These are phyloP conservation scores for Drosophila seclusa DNA, from an alignment of 2,888 invertebrate genomes.

Conservation along the genomic window DNA sequence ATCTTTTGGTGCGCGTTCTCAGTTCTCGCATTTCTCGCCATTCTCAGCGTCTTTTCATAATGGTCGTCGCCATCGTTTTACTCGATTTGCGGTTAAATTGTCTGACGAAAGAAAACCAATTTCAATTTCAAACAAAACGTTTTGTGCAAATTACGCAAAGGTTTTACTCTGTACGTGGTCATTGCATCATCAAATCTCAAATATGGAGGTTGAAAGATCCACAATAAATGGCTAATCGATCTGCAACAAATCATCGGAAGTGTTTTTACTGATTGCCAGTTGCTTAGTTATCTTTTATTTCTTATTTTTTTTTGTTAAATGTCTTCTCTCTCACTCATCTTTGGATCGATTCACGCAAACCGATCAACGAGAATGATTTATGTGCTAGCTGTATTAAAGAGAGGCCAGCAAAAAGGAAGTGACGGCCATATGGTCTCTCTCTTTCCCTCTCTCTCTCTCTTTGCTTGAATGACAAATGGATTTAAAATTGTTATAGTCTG, in stretches of 20 bases:
- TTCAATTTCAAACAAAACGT: constrained; percentile 83
- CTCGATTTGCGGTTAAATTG: constrained; percentile 78
- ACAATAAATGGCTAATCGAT: constrained; percentile 22
- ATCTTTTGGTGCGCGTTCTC: constrained; percentile 59
- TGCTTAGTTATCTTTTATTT: constrained; percentile 25
- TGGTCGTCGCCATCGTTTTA: constrained; percentile 69
- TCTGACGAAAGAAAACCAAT: constrained; percentile 77
- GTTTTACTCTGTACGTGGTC: constrained; percentile 73
- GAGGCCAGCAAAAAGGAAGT: constrained; percentile 27
- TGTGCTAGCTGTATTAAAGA: constrained; percentile 39
- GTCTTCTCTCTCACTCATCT: constrained; percentile 12
- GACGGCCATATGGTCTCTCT: constrained; percentile 36
- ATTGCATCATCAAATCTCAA: constrained; percentile 51
- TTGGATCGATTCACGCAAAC: constrained; percentile 60
- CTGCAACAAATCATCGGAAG: constrained; percentile 59
- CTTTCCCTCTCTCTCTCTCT: neutral
- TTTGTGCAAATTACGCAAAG: constrained; percentile 77
- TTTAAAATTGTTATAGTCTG: constrained; percentile 56
- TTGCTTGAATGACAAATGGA: constrained; percentile 57
- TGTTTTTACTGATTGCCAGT: constrained; percentile 68
- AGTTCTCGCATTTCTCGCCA: constrained; percentile 30
- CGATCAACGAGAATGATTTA: constrained; percentile 62
- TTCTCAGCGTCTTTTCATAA: constrained; percentile 5
- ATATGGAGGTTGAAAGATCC: constrained; percentile 37
- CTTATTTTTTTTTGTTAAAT: constrained; percentile 29